These are phyloP conservation scores for Heliornis fulica DNA, from an alignment of 2,113 vertebrate species.

Conservation along the genomic window DNA sequence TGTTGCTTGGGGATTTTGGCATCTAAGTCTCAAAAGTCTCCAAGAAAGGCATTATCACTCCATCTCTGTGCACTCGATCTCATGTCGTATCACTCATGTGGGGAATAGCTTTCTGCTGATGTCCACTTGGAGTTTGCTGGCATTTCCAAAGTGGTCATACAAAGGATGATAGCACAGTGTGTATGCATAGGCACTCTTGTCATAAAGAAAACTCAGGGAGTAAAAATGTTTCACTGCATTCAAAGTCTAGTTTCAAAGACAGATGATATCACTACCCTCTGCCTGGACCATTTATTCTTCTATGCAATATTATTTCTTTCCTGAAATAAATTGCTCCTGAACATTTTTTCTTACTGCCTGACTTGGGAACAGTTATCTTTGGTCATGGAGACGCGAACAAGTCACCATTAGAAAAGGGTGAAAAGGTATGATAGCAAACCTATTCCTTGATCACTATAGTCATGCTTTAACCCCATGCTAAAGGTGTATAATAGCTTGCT, in stretches of 20 bases:
- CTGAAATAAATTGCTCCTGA: neutral
- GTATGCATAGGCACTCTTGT: neutral
- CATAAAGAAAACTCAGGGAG: neutral
- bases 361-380: neutral
- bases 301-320: neutral
- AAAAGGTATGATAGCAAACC: neutral
- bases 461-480: neutral
- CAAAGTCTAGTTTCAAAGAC: neutral
- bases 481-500: neutral
- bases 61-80: neutral
- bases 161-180: neutral
- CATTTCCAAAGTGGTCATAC: neutral
- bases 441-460: neutral
- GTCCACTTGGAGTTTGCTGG: neutral
- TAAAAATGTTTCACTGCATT: neutral
- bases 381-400: neutral
- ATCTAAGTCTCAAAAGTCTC: neutral
- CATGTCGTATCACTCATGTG: accelerated
- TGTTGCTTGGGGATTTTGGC: neutral
- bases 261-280: neutral
- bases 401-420: neutral
- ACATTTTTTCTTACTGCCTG: neutral
- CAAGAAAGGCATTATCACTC: neutral
- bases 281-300: neutral
- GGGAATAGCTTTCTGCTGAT: neutral